Evolutionary conservation across 2,113 vertebrate species (phyloP).

Genomic region (Solea senegalensis): DNA sequence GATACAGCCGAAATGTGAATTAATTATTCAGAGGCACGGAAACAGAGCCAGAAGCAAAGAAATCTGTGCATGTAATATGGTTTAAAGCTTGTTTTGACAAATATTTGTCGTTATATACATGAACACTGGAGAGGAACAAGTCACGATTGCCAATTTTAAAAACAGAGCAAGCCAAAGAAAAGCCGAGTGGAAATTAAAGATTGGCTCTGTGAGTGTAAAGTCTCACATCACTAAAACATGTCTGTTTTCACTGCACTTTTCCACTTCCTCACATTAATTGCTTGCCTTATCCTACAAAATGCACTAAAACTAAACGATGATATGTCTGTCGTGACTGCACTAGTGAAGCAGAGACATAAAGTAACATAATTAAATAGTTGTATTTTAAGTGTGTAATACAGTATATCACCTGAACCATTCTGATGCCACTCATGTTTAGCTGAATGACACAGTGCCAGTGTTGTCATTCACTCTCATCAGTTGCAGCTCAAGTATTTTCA

Average conservation of each 20-base stretch:
- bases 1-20: not conserved
- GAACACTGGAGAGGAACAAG: slow-evolving; percentile 13
- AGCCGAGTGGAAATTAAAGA: slow-evolving; percentile 2
- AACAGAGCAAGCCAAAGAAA: slow-evolving; percentile 21
- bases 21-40: not conserved
- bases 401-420: no score
- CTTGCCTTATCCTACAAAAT: no score
- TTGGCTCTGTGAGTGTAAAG: not conserved
- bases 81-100: slow-evolving; percentile 17
- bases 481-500: no score
- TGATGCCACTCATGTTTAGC: no score
- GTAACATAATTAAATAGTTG: no score
- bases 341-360: no score
- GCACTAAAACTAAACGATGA: no score
- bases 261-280: no score
- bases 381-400: no score
- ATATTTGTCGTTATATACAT: slow-evolving; percentile 30
- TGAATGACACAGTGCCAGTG: no score
- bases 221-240: not conserved
- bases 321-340: no score
- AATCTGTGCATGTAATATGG: slow-evolving; percentile 3
- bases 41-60: not conserved
- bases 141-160: slow-evolving; percentile 3
- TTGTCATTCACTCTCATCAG: no score
- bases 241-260: not conserved